phyloP scores from a whole-genome alignment of 2,888 invertebrate genomes.

The Cataglyphis cursor region DNA sequence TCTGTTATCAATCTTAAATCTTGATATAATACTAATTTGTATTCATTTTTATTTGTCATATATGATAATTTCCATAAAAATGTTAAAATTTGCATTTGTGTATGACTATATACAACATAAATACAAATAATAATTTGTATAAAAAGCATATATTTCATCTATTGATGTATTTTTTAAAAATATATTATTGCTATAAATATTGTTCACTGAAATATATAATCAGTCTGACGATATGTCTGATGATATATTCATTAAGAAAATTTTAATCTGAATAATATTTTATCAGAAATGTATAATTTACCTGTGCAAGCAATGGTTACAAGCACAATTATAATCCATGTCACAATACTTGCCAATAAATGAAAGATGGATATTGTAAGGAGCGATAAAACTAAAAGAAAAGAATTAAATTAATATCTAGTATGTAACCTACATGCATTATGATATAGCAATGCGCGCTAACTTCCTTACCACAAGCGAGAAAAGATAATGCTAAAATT shows the following conservation, averaged over 20 bases:
- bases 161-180: neutral
- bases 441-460: constrained; percentile 2
- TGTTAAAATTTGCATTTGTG: neutral
- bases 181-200: constrained; percentile 8
- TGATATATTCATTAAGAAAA: neutral
- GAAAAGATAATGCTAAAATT: constrained; percentile 92
- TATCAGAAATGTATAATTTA: constrained; percentile 78
- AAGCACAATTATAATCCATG: constrained; percentile 95
- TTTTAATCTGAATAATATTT: neutral
- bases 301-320: constrained; percentile 92
- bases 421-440: neutral
- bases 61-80: neutral
- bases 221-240: neutral
- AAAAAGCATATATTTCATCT: neutral
- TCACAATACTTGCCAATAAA: constrained; percentile 93
- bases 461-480: constrained; percentile 92
- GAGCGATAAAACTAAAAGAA: constrained; percentile 92
- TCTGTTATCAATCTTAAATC: neutral
- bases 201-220: neutral
- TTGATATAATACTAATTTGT: neutral
- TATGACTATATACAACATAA: neutral
- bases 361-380: constrained; percentile 94
- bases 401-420: constrained; percentile 57
- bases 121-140: neutral
- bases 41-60: constrained; percentile 5